Base-by-base conservation (phyloP, 2,888 invertebrate species). In the Eucera pruinosa region DNA sequence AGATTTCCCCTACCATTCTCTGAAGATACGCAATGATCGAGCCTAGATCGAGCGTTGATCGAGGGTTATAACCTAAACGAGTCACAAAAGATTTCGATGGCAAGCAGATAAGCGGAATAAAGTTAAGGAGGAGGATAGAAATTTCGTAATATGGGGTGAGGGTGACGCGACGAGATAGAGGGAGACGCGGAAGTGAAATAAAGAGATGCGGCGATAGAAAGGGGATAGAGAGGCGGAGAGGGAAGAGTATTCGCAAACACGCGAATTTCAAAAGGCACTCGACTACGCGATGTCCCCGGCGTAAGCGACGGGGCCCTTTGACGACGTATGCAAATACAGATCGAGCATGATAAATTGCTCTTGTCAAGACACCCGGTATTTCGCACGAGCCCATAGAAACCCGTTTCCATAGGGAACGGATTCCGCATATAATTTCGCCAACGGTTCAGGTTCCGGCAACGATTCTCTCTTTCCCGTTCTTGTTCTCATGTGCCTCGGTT, bases 271-370 rank as follows among this genome's bases (percentile, higher is more conserved):
- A 91, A 92, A 92, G 92, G 89, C 89, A 90, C 92, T 92, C 90
- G 89, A 91, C 90, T 92, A 89, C 90, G 90, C 90, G 91, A 91
- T 91, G 91, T 91, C 89, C 88, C 88, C 84, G 83, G 84, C 88
- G 88, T 89, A 88, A 90, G 85, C 88, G 90, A 89, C 84, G 83
- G 78, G 82, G 88, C 89, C 89, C 90, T 91, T 91, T 90, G 90
- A 91, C 90, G 90, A 91, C 90, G 89, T 91, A 92, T 92, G 92
- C 91, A 91, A 91, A 91, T 91, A 91, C 89, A 92, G 91, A 91
- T 92, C 90, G 92, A 90, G 89, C 89, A 91, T 92, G 92, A 92
- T 92, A 92, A 92, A 92, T 92, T 92, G 91, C 91, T 90, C 91
- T 90, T 89, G 91, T 91, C 90, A 91, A 91, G 91, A 89, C 90